Percentiles rank a stretch among this genome's conserved stretches.
phyloP scores from a whole-genome alignment of 2,888 invertebrate genomes.

The Candidula unifasciata region DNA sequence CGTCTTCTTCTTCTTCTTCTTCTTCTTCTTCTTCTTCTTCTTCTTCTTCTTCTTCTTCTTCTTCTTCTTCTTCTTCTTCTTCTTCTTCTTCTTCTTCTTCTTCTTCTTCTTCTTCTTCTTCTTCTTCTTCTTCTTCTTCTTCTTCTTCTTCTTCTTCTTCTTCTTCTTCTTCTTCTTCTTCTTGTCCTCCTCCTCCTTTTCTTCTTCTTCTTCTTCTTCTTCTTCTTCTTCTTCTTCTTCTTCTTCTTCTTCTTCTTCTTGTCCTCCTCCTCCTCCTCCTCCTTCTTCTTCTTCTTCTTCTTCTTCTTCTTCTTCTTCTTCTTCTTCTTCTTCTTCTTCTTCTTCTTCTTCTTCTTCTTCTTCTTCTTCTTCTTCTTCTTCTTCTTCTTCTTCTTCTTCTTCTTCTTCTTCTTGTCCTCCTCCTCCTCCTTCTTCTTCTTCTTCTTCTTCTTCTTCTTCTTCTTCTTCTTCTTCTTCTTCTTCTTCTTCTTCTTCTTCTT shows the following conservation, averaged over 20 bases:
- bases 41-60: neutral
- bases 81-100: neutral
- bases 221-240: neutral
- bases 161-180: neutral
- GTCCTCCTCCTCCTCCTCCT: no score
- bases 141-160: neutral
- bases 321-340: neutral
- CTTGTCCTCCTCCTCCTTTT: neutral
- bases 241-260: no score
- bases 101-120: neutral
- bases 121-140: neutral
- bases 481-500: neutral
- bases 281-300: neutral
- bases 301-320: neutral
- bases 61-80: neutral
- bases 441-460: neutral
- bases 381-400: neutral
- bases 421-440: neutral
- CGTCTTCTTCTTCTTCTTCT: neutral
- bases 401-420: neutral
- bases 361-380: neutral
- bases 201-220: neutral
- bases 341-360: neutral
- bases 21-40: neutral
- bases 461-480: neutral